Evolutionary conservation across 2,888 invertebrate genomes (phyloP).

Genomic region (Ommatoiulus sabulosus): DNA sequence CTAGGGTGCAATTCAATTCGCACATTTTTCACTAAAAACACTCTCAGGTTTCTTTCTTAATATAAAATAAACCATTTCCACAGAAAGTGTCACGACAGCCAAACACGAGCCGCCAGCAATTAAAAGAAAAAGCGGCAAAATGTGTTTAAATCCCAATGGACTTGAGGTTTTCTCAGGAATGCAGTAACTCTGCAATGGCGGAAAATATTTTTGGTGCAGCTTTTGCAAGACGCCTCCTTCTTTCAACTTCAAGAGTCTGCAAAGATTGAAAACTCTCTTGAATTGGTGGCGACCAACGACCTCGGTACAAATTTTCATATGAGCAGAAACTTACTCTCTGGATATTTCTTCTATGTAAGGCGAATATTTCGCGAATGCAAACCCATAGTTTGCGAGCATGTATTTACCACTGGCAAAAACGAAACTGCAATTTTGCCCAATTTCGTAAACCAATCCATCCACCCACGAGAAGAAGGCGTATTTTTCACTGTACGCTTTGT

Average conservation of each 20-base stretch:
- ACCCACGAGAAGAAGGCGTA: conserved; percentile 56
- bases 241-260: conserved; percentile 38
- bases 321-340: conserved; percentile 24
- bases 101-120: background rate
- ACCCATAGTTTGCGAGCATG: conserved; percentile 52
- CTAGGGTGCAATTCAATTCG: too few species aligned
- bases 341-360: conserved; percentile 52
- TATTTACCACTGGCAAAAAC: conserved; percentile 42
- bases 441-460: conserved; percentile 52
- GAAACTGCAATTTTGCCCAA: conserved; percentile 48
- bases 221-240: conserved; percentile 51
- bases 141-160: conserved; percentile 33
- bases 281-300: background rate
- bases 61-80: background rate
- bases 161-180: background rate
- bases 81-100: background rate
- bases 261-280: background rate
- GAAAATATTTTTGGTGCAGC: conserved; percentile 50
- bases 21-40: too few species aligned
- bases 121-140: conserved; percentile 49
- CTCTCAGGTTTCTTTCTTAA: background rate
- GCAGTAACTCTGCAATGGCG: background rate
- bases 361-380: conserved; percentile 51
- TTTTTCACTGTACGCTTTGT: conserved; percentile 54
- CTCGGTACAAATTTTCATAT: background rate